phyloP scores from a whole-genome alignment of 1,140 invertebrate species.

The Anagrus nilaparvatae region DNA sequence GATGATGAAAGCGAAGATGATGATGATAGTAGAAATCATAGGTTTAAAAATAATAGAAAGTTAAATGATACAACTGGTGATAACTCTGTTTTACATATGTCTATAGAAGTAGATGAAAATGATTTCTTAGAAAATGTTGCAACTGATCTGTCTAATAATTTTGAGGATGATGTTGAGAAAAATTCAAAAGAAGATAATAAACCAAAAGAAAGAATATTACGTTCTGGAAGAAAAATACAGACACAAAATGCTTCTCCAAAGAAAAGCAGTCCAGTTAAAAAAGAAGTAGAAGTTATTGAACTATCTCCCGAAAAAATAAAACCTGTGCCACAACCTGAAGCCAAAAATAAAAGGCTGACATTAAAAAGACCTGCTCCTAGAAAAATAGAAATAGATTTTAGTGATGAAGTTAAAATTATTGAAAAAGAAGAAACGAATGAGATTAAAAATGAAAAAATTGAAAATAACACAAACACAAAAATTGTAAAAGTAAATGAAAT shows the following conservation, averaged over 20 bases:
- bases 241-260: neutral
- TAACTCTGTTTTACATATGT: slow-evolving; percentile 11
- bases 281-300: neutral
- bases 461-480: neutral
- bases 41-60: neutral
- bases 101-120: slow-evolving; percentile 12
- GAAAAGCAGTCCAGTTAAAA: neutral
- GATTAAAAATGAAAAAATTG: neutral
- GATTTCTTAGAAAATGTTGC: slow-evolving; percentile 10
- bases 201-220: neutral
- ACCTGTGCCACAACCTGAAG: slow-evolving; percentile 12
- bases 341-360: neutral
- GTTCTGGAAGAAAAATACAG: neutral
- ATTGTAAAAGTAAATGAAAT: neutral
- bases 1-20: slow-evolving; percentile 1
- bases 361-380: slow-evolving; percentile 8
- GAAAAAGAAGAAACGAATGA: slow-evolving; percentile 3
- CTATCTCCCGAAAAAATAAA: slow-evolving; percentile 7
- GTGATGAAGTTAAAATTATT: slow-evolving; percentile 13
- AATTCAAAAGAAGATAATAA: neutral
- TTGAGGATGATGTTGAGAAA: slow-evolving; percentile 3
- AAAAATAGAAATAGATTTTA: slow-evolving; percentile 15
- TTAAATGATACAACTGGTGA: slow-evolving; percentile 13
- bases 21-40: neutral
- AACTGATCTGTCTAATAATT: slow-evolving; percentile 8